Conservation (phyloP, 2,113 vertebrate genomes). For the Ia io region DNA sequence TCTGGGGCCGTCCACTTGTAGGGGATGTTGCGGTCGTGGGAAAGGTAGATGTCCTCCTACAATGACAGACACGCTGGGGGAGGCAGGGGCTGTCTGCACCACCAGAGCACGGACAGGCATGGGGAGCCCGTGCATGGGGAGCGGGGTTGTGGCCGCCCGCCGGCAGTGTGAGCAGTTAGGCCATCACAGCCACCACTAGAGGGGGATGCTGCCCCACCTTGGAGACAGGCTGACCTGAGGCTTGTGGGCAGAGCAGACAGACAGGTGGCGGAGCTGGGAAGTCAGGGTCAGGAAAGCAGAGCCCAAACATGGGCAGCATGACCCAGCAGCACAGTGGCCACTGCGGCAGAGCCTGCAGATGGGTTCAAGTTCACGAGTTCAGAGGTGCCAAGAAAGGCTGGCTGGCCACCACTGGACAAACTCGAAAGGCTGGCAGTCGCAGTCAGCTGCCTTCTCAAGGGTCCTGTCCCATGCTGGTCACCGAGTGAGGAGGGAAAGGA, state of each 20-base stretch:
- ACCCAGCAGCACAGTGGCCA: neutral
- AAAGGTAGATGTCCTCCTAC: constrained; percentile 86
- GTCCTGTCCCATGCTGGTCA: neutral
- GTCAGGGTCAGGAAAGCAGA: neutral
- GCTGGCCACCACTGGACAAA: neutral
- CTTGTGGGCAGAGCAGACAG: neutral
- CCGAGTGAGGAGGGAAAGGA: neutral
- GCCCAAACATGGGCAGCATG: neutral
- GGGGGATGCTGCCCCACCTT: too few species aligned
- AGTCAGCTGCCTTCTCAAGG: neutral
- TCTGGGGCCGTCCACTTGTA: constrained; percentile 89
- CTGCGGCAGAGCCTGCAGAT: fast-evolving
- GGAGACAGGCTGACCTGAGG: too few species aligned
- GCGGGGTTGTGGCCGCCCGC: neutral
- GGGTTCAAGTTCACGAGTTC: neutral
- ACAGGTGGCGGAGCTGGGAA: neutral
- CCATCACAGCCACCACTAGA: neutral
- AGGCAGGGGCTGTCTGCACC: fast-evolving
- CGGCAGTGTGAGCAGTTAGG: neutral
- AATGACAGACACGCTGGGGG: neutral
- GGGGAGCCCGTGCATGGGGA: fast-evolving
- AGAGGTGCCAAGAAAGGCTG: neutral
- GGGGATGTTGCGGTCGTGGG: constrained; percentile 82
- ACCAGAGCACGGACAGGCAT: fast-evolving
- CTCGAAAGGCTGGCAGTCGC: neutral